A percentile compares a stretch with the other conserved stretches of the same genome.
Conservation (phyloP, 1,140 invertebrate species). For the Asbolus verrucosus region DNA sequence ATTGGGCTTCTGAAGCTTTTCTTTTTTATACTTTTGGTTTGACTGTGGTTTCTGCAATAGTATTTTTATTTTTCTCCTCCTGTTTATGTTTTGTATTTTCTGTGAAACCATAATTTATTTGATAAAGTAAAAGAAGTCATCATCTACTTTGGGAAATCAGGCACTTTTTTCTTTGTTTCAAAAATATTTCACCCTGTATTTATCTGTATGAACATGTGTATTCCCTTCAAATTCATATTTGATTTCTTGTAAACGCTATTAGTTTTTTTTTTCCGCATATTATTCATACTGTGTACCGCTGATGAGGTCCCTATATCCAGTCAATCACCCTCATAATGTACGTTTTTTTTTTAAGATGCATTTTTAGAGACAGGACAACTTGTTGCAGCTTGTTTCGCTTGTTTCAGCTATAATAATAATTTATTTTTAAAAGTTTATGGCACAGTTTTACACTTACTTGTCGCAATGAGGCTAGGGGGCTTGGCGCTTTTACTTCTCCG, state of each 20-base stretch:
- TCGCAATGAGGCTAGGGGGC: no score
- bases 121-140: constrained; percentile 95
- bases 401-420: no score
- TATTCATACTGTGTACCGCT: constrained; percentile 77
- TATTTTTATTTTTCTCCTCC: constrained; percentile 34
- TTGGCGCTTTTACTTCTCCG: no score
- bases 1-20: constrained; percentile 72
- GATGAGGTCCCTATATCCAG: constrained; percentile 80
- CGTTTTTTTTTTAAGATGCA: constrained; percentile 64
- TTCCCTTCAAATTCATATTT: constrained; percentile 82
- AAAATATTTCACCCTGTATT: constrained; percentile 90
- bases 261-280: constrained; percentile 71
- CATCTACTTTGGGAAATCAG: constrained; percentile 98
- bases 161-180: constrained; percentile 92
- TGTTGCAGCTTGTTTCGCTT: no score
- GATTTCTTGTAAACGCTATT: constrained; percentile 67
- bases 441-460: no score
- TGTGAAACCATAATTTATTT: constrained; percentile 93
- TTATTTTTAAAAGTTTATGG: no score
- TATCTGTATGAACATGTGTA: constrained; percentile 85
- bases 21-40: constrained; percentile 62
- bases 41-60: constrained; percentile 25
- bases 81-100: constrained; percentile 67
- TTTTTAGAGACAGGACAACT: neutral
- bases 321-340: constrained; percentile 77